Conservation (phyloP, 1,140 invertebrate species). For the Hetaerina americana region DNA sequence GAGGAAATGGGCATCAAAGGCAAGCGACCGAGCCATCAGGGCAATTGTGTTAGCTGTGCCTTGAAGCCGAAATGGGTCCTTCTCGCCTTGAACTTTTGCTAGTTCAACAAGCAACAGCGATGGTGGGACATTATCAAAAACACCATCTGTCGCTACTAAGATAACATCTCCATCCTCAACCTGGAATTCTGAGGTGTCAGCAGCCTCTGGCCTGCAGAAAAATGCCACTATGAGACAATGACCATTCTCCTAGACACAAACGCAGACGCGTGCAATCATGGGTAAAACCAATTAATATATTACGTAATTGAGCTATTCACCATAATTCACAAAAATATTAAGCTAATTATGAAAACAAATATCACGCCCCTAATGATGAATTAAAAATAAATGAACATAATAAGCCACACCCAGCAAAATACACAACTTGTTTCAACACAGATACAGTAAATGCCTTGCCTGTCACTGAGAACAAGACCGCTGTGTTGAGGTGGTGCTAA, state of each 20-base stretch:
- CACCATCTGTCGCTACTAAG: conserved; percentile 89
- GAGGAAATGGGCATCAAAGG: conserved; percentile 86
- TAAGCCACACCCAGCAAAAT: too few species aligned
- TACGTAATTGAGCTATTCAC: too few species aligned
- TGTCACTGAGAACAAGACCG: conserved; percentile 73
- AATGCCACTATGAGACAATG: too few species aligned
- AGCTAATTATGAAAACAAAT: too few species aligned
- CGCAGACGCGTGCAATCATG: too few species aligned
- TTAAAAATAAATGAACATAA: too few species aligned
- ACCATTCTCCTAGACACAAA: too few species aligned
- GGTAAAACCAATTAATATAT: too few species aligned
- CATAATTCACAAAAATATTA: too few species aligned
- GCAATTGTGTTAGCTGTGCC: conserved; percentile 87
- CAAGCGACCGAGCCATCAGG: conserved; percentile 81
- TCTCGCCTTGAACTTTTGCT: conserved; percentile 47
- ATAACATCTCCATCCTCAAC: conserved; percentile 93
- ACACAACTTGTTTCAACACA: too few species aligned
- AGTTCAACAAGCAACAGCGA: conserved; percentile 72
- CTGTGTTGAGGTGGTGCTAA: conserved; percentile 80
- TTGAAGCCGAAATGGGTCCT: conserved; percentile 62
- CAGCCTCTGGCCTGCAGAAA: conserved; percentile 82
- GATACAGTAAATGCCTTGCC: conserved; percentile 38
- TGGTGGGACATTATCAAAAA: conserved; percentile 95
- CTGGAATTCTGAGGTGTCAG: conserved; percentile 77
- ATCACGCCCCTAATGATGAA: too few species aligned